These are phyloP conservation scores for Amazona ochrocephala DNA, from an alignment of 2,797 vertebrate species.

Conservation along the genomic window DNA sequence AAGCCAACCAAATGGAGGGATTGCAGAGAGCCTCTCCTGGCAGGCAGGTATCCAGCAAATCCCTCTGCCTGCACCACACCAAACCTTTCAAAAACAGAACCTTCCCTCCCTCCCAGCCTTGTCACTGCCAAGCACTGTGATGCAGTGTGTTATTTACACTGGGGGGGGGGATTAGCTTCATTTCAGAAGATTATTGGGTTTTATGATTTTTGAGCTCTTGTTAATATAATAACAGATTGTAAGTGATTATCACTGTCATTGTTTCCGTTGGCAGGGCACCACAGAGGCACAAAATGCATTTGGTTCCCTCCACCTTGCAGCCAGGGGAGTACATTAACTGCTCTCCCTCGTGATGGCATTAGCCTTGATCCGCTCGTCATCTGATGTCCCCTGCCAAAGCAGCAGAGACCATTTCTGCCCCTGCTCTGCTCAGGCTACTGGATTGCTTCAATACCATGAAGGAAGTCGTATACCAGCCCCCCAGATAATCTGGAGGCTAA, in stretches of 20 bases:
- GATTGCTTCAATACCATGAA: rapidly evolving
- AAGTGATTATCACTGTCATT: neutral
- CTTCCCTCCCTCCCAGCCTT: neutral
- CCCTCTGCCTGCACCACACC: neutral
- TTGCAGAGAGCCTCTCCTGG: constrained; percentile 69
- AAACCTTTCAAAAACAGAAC: neutral
- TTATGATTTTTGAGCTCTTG: neutral
- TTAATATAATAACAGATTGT: neutral
- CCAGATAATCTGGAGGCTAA: too few species aligned
- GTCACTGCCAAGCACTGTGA: neutral
- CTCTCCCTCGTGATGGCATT: neutral
- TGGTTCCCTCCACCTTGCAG: neutral
- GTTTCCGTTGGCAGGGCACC: constrained; percentile 49
- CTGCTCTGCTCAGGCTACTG: neutral
- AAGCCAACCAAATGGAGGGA: constrained; percentile 81
- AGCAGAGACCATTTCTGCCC: neutral
- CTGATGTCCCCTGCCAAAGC: neutral
- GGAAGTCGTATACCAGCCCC: too few species aligned
- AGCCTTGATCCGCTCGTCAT: neutral
- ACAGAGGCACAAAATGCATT: neutral
- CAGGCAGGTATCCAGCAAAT: constrained; percentile 16
- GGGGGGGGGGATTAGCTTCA: neutral
- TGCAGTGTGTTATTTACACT: neutral
- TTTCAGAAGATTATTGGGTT: constrained; percentile 50
- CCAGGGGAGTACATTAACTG: neutral